These are phyloP conservation scores for Lagorchestes hirsutus DNA, from an alignment of 2,797 vertebrate species.

Conservation along the genomic window DNA sequence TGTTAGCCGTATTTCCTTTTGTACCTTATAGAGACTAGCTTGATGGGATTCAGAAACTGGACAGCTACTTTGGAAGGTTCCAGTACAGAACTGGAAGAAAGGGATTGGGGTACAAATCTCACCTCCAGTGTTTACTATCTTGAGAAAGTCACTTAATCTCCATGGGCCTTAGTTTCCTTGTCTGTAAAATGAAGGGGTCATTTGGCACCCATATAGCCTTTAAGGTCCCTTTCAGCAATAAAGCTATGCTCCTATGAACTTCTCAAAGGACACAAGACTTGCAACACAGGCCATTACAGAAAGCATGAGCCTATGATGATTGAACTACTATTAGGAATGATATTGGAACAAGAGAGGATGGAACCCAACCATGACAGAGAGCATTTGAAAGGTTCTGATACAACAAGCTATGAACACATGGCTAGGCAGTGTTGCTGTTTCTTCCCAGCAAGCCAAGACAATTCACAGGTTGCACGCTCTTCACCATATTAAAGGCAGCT, in stretches of 20 bases:
- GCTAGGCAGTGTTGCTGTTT: not conserved
- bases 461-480: not conserved
- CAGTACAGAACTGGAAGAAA: not conserved
- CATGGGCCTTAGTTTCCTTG: not conserved
- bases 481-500: not conserved
- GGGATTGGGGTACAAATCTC: not conserved
- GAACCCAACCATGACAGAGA: slow-evolving; percentile 17
- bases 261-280: not conserved
- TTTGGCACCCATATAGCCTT: not conserved
- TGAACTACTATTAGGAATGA: not conserved
- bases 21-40: not conserved
- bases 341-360: not conserved
- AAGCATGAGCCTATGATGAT: not conserved
- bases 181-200: not conserved
- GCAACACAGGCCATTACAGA: not conserved
- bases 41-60: not conserved
- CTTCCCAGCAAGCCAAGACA: slow-evolving; percentile 10
- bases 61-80: not conserved
- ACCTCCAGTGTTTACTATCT: not conserved
- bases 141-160: not conserved
- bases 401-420: not conserved
- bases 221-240: not conserved
- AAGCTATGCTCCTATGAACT: not conserved
- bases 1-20: not conserved
- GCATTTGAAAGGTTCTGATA: slow-evolving; percentile 10